phyloP scores from a whole-genome alignment of 2,888 invertebrate species.

The Abrostola triplasia region DNA sequence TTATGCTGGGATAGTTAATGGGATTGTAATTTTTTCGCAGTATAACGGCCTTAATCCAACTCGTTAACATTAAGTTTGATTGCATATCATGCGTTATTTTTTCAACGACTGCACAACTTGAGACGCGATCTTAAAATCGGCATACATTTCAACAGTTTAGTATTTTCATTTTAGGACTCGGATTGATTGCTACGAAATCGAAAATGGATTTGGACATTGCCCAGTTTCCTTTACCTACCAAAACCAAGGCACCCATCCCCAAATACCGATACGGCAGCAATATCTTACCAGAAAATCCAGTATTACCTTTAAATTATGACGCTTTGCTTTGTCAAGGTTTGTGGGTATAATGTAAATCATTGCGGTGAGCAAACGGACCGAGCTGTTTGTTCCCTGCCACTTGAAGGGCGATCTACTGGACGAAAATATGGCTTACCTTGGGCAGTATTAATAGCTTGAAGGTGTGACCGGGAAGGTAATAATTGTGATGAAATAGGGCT shows the following conservation, averaged over 20 bases:
- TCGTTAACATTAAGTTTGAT: no score
- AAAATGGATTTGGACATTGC: neutral
- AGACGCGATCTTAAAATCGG: no score
- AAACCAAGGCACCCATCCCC: constrained; percentile 7
- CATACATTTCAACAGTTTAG: no score
- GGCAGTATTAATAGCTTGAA: neutral
- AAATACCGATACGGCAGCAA: constrained; percentile 11
- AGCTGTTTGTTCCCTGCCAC: constrained; percentile 25
- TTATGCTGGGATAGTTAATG: neutral
- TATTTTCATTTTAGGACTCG: no score
- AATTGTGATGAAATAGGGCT: no score
- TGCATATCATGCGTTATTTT: no score
- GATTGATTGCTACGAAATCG: no score
- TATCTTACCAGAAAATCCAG: constrained; percentile 7
- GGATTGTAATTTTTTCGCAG: no score
- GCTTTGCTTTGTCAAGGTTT: constrained; percentile 16
- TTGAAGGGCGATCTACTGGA: constrained; percentile 26
- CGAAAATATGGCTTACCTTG: constrained; percentile 40
- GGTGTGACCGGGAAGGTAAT: neutral
- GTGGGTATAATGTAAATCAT: constrained; percentile 40
- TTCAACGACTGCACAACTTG: no score
- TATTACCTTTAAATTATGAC: constrained; percentile 20
- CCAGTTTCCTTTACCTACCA: constrained; percentile 23
- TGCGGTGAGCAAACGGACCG: constrained; percentile 35
- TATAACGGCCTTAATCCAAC: no score